Evolutionary conservation across 2,113 vertebrate species (phyloP), one percentile per base, ranked within the genome.

Genomic region (Neopipo cinnamomea): DNA sequence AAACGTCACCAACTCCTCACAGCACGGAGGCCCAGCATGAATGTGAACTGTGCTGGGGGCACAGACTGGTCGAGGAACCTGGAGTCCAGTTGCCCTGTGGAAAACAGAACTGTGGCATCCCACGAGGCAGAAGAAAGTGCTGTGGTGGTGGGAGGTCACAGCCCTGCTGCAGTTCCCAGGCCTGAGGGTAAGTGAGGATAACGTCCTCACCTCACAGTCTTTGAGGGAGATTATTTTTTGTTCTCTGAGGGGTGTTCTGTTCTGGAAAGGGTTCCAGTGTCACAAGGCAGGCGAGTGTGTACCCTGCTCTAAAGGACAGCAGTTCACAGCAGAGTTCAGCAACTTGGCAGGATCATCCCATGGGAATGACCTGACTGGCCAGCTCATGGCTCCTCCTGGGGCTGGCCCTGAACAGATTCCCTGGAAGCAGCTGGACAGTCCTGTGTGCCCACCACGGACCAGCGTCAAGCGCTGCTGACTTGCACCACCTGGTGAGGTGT

Each of bases 11-110:
- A 93, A 1, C 84, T 88, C 76, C 95, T 93, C 30, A 21, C 78
- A 4, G 59, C 85, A 58, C 93, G 78, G 93, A 95, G 63, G 59
- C 79, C 92, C 86, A 98, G 97, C 73, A 98, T 98, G 97, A 98
- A 95, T 25, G 71, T 94, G 47, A 96, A 95, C 73, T 91, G 91
- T 72, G 83, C 95, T 82, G 82, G 47, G 90, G 96, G 97, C 39
- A 75, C 96, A 24, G 94, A 94, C 84, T 96, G 97, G 89, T 35
- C 95, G 25, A 76, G 94, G 62, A 91, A 70, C 77, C 96, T 39
- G 4, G 98, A 98, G 41, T 91, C 96, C 59, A 77, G 8, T 68
- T 94, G 93, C 78, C 68, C 93, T 33, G 88, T 74, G 56, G 97
- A 97, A 73, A 97, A 92, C 50, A 15, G 68, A 52, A 31, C 91